Base-by-base conservation (phyloP, 2,113 vertebrate genomes). In the Cyanistes caeruleus region DNA sequence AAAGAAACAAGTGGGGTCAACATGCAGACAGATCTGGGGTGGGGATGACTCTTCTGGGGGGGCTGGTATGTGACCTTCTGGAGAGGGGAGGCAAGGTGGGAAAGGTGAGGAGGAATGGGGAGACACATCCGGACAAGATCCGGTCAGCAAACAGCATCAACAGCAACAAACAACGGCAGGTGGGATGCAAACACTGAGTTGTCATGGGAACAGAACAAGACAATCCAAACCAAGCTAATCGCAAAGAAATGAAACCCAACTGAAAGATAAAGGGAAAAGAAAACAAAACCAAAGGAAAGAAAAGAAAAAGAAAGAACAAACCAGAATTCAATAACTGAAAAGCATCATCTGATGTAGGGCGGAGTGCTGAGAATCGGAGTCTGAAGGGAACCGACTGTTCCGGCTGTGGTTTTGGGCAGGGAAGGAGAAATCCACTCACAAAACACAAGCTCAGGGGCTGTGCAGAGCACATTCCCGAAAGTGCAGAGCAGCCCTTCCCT, bases 181-280 rank as follows among this genome's bases (percentile, higher is more conserved):
- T 96, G 94, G 86, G 95, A 98, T 97, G 97, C 97, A 96, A 60
- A 94, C 90, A 98, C 97, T 67, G 95, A 92, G 97, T 97, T 98
- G 98, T 98, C 98, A 98, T 98, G 98, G 98, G 97, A 97, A 98
- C 97, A 97, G 98, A 98, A 98, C 97, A 98, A 97, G 98, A 98
- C 97, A 97, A 89, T 97, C 97, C 86, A 96, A 98, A 98, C 95
- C 79, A 96, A 79, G 94, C 91, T 96, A 98, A 97, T 96, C 95
- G 98, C 98, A 97, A 95, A 85, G 95, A 93, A 97, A 97, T 82
- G 76, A 97, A 97, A 98, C 98, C 5, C 28, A 92, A 95, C 96
- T 30, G 43, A 91, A 91, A 89, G 62, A 85, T 75, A 76, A 96
- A 94, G 44, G 49, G 5, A 2, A 49, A 27, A n/a, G n/a, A 31